Evolutionary conservation across 2,113 vertebrate species (phyloP), one percentile per base, ranked within the genome.

Genomic region (Archilochus colubris): DNA sequence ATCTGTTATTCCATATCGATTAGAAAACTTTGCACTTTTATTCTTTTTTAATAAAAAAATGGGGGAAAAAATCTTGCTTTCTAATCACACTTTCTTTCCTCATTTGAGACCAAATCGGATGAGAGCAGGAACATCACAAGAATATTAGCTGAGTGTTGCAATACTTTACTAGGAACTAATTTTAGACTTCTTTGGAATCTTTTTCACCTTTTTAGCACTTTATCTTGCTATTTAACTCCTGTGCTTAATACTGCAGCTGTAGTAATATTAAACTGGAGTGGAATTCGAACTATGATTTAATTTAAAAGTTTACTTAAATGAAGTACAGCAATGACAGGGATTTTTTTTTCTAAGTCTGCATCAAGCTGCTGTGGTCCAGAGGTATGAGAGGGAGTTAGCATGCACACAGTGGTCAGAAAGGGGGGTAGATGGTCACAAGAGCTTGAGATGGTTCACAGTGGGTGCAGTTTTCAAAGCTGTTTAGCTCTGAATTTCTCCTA

Each of bases 1-100:
- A 21, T 57, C 58, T 85, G 3, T 6, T 4, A 7, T 7, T n/a
- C 70, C 50, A 7, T 64, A 57, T 43, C 0, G 0, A 25, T 69
- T 88, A 31, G 48, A 84, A 85, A 86, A 80, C 19, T 64, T 59
- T 2, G 7, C 18, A 22, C 2, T 24, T 44, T 50, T 14, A 5
- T 12, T 67, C 54, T 67, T 76, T 19, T 87, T 10, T 82, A 72
- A 83, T 58, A 43, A 50, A 85, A 85, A 59, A 51, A 48, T 10
- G 31, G 88, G 58, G 11, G 11, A 12, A 40, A 40, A 40, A 12
- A 67, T 93, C 33, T 80, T 86, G 25, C 48, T 88, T 83, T 88
- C 76, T 68, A 70, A 73, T 75, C 61, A 36, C 3, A 3, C 25
- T 70, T 89, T 75, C 48, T 85, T 91, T 86, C 33, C 48, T 87